Conservation (phyloP, 2,888 invertebrate genomes). For the Portevinia maculata region DNA sequence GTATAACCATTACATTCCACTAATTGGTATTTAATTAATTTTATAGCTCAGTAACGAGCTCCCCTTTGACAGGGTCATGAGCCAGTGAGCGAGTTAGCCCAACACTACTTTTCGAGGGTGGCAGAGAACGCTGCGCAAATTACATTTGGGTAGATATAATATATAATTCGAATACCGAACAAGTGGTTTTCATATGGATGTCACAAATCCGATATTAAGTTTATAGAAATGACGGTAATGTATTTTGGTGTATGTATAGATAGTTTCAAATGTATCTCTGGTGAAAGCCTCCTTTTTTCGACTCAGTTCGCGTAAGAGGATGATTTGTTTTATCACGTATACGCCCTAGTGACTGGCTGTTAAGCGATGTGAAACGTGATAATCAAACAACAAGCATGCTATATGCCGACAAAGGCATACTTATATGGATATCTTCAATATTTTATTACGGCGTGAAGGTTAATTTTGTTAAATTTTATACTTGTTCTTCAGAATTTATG, state of each 20-base stretch:
- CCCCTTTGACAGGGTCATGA: conserved; percentile 12
- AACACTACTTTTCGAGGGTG: conserved; percentile 7
- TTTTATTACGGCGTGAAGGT: too few relatives aligned
- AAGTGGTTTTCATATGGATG: conserved; percentile 19
- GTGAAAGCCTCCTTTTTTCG: background rate
- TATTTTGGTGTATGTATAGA: background rate
- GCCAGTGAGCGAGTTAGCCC: background rate
- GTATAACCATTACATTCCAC: conserved; percentile 24
- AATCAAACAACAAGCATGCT: background rate
- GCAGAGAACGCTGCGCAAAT: background rate
- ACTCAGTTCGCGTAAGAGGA: background rate
- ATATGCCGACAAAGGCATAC: background rate
- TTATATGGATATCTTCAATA: too few relatives aligned
- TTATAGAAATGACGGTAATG: background rate
- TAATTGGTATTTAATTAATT: conserved; percentile 59
- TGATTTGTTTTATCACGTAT: conserved; percentile 12
- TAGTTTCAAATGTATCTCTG: conserved; percentile 10
- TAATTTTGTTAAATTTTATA: too few relatives aligned
- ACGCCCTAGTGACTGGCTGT: conserved; percentile 5
- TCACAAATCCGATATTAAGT: conserved; percentile 9
- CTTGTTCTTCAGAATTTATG: too few relatives aligned
- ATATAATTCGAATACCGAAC: conserved; percentile 27
- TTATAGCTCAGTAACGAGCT: conserved; percentile 16
- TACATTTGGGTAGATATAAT: background rate
- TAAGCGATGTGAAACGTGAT: background rate